A percentile compares a stretch with the other conserved stretches of the same genome.
phyloP scores from a whole-genome alignment of 2,888 invertebrate species.

The Onchidella celtica region DNA sequence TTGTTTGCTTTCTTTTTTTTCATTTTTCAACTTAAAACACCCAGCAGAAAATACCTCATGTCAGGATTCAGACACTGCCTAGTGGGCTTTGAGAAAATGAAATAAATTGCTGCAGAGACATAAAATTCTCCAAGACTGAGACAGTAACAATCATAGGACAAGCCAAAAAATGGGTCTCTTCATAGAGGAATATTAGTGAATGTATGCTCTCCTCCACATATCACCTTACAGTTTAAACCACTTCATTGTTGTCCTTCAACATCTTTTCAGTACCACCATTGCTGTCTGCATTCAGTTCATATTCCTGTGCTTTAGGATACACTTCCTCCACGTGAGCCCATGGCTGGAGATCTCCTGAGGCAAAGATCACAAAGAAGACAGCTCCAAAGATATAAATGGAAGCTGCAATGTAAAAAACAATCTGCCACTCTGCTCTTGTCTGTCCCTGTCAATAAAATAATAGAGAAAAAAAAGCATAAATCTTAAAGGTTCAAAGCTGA shows the following conservation, averaged over 20 bases:
- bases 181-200: no score
- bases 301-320: slow-evolving; percentile 12
- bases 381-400: slow-evolving; percentile 81
- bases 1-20: no score
- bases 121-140: no score
- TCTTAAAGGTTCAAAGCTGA: no score
- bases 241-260: slow-evolving; percentile 31
- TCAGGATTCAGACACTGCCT: no score
- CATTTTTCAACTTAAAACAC: no score
- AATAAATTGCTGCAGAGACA: no score
- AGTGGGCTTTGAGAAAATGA: no score
- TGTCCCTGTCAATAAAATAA: slow-evolving; percentile 78
- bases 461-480: neutral
- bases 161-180: no score
- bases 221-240: neutral
- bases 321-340: slow-evolving; percentile 72
- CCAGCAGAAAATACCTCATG: no score
- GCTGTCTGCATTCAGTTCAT: slow-evolving; percentile 5
- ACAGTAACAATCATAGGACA: no score
- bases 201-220: no score
- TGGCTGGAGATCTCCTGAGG: slow-evolving; percentile 77
- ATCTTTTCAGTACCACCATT: slow-evolving; percentile 26
- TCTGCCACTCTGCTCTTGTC: slow-evolving; percentile 89
- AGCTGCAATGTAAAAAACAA: slow-evolving; percentile 92
- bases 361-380: slow-evolving; percentile 78